Conservation (phyloP, 1,140 invertebrate species). For the Habropoda laboriosa region DNA sequence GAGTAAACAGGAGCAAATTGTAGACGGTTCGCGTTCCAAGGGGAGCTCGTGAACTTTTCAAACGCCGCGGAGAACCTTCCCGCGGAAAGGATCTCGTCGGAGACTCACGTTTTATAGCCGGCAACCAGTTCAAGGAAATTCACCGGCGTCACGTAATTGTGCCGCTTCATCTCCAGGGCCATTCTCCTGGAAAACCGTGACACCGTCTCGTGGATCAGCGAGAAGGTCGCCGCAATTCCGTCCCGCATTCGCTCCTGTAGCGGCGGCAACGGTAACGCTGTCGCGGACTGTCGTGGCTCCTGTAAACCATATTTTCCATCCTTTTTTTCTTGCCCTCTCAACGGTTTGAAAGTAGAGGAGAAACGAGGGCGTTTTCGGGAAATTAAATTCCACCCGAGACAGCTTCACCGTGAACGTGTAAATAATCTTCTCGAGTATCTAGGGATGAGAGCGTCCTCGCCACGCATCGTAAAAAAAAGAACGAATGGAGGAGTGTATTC, state of each 20-base stretch:
- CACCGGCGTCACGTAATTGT: conserved; percentile 92
- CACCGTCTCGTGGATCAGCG: conserved; percentile 90
- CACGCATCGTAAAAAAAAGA: no score
- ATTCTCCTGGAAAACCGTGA: conserved; percentile 86
- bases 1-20: background rate
- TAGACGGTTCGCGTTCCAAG: background rate
- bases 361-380: no score
- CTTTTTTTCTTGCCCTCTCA: no score
- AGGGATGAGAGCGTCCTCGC: no score
- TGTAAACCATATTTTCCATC: conserved; percentile 24
- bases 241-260: conserved; percentile 84
- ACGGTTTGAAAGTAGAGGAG: background rate
- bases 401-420: no score
- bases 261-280: conserved; percentile 50
- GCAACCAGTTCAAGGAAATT: conserved; percentile 92
- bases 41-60: background rate
- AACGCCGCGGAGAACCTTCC: background rate
- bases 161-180: conserved; percentile 88
- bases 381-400: no score
- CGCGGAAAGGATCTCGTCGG: background rate
- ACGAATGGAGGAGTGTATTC: no score
- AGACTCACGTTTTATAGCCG: conserved; percentile 88
- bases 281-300: conserved; percentile 51
- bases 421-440: no score
- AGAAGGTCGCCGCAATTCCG: conserved; percentile 87